Conservation (phyloP, 2,888 invertebrate genomes). For the Bombyx huttoni region DNA sequence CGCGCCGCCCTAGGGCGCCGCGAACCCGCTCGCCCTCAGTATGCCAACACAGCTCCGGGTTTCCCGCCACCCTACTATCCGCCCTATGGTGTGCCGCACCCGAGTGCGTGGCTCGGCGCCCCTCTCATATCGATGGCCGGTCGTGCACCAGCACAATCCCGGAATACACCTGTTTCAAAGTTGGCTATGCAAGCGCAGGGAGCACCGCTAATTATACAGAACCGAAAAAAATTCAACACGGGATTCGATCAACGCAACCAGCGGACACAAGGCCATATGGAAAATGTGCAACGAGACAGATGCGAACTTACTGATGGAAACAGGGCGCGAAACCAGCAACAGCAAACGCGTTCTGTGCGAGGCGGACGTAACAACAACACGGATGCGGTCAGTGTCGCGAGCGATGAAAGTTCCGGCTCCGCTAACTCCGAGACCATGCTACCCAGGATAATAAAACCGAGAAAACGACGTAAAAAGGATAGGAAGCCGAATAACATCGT, state of each 20-base stretch:
- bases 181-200: conserved; percentile 88
- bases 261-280: conserved; percentile 38
- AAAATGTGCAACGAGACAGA: conserved; percentile 41
- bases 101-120: conserved; percentile 82
- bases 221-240: conserved; percentile 64
- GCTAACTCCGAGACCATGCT: conserved; percentile 80
- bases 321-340: conserved; percentile 55
- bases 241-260: conserved; percentile 55
- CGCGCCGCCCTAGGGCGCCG: conserved; percentile 67
- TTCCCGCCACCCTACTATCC: conserved; percentile 67
- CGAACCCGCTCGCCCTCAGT: conserved; percentile 68
- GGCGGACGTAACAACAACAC: conserved; percentile 67
- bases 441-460: conserved; percentile 90
- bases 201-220: conserved; percentile 84
- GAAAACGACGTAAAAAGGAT: conserved; percentile 92
- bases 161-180: conserved; percentile 76
- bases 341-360: conserved; percentile 49
- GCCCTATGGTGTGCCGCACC: conserved; percentile 67
- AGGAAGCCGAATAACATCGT: conserved; percentile 77
- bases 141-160: conserved; percentile 56
- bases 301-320: conserved; percentile 50
- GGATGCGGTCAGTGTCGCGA: conserved; percentile 81
- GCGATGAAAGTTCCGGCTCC: conserved; percentile 82
- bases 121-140: conserved; percentile 86
- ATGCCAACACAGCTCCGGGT: conserved; percentile 61